Conservation (phyloP, 2,113 vertebrate genomes). For the Antechinus flavipes region DNA sequence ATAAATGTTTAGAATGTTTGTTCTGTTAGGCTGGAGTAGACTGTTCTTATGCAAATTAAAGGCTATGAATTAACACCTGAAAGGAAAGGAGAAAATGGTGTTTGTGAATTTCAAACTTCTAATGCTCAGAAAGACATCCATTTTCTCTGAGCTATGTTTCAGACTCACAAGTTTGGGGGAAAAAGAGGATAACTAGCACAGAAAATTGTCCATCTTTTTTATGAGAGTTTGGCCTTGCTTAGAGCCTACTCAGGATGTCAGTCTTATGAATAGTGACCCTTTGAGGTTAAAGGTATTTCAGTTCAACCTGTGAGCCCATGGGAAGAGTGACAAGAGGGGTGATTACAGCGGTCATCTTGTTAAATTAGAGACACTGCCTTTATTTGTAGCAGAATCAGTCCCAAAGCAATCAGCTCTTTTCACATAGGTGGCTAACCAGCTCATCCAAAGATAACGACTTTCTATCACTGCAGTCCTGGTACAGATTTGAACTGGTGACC, state of each 20-base stretch:
- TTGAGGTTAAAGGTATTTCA: background rate
- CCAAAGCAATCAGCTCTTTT: constrained; percentile 9
- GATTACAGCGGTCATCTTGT: background rate
- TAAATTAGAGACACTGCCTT: background rate
- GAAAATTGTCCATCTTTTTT: background rate
- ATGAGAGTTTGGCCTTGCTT: background rate
- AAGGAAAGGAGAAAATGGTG: background rate
- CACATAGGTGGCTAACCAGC: background rate
- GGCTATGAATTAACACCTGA: background rate
- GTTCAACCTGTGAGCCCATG: background rate
- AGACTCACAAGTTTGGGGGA: background rate
- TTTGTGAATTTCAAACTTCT: background rate
- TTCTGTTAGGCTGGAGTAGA: background rate
- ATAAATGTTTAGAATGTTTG: background rate
- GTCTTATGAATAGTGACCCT: background rate
- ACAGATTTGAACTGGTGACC: constrained; percentile 29
- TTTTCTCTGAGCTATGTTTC: background rate
- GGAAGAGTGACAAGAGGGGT: background rate
- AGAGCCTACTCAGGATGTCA: rapidly evolving
- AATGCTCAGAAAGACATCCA: background rate
- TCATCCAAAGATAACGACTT: constrained; percentile 10
- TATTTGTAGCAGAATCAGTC: background rate
- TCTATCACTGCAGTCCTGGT: constrained; percentile 39
- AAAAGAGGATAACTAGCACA: background rate
- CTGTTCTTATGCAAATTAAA: background rate